These are phyloP conservation scores for Volucella bombylans DNA, from an alignment of 2,888 invertebrate species.

Conservation along the genomic window DNA sequence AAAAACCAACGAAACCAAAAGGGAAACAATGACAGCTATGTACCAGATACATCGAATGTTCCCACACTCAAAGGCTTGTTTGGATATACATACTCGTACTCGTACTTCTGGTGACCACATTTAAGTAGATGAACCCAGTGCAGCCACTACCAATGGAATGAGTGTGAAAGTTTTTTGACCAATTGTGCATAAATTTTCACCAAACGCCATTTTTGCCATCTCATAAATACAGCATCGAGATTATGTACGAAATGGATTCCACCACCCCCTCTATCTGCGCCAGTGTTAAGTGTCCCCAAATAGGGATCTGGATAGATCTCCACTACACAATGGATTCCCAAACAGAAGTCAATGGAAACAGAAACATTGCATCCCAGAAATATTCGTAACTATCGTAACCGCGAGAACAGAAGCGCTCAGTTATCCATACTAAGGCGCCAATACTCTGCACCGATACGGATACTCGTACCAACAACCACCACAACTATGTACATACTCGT, in stretches of 20 bases:
- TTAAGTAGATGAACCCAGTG: constrained; percentile 36
- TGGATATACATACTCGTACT: neutral
- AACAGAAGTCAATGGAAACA: constrained; percentile 53
- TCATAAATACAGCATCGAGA: constrained; percentile 56
- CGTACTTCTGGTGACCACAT: constrained; percentile 25
- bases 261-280: constrained; percentile 13
- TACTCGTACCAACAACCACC: neutral
- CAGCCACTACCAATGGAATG: constrained; percentile 31
- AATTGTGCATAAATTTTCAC: constrained; percentile 74
- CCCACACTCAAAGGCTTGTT: constrained; percentile 57
- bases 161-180: constrained; percentile 73
- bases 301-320: constrained; percentile 59
- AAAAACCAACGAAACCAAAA: constrained; percentile 68
- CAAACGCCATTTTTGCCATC: constrained; percentile 58
- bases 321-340: constrained; percentile 14
- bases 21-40: constrained; percentile 68
- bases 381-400: constrained; percentile 1
- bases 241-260: neutral
- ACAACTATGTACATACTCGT: too few relatives aligned
- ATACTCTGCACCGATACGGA: constrained; percentile 34
- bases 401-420: constrained; percentile 49
- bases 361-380: constrained; percentile 36
- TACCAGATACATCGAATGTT: constrained; percentile 54
- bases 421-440: constrained; percentile 52
- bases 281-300: constrained; percentile 62